These are phyloP conservation scores for Beris chalybata DNA, from an alignment of 2,888 invertebrate genomes.

Conservation along the genomic window DNA sequence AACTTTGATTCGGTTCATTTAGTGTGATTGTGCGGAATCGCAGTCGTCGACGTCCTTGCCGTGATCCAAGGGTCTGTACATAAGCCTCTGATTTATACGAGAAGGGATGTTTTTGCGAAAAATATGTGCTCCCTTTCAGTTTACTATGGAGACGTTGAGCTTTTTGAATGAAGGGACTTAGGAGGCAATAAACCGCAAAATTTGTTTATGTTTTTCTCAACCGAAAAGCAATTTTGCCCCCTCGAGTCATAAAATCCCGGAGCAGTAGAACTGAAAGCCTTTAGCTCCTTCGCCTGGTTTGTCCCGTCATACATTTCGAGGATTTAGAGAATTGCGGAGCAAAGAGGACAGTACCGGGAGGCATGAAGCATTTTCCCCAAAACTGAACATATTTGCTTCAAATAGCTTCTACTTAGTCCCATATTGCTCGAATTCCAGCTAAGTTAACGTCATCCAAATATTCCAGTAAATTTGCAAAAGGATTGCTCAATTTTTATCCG, in stretches of 20 bases:
- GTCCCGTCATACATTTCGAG: background rate
- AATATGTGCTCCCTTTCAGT: slow-evolving; percentile 6
- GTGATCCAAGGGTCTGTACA: background rate
- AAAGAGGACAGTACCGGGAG: too few relatives aligned
- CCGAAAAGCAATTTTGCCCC: slow-evolving; percentile 36
- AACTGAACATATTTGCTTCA: slow-evolving; percentile 18
- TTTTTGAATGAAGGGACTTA: slow-evolving; percentile 42
- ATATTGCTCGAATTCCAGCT: slow-evolving; percentile 27
- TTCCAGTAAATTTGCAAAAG: slow-evolving; percentile 25
- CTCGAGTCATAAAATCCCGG: slow-evolving; percentile 21
- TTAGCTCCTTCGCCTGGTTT: background rate
- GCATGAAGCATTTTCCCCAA: background rate
- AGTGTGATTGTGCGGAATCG: background rate
- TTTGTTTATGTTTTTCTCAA: slow-evolving; percentile 44
- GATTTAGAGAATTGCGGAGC: background rate
- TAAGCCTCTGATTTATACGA: background rate
- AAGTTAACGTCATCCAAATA: slow-evolving; percentile 28
- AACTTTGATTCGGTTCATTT: slow-evolving; percentile 22
- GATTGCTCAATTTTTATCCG: slow-evolving; percentile 25
- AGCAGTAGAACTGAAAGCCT: slow-evolving; percentile 7
- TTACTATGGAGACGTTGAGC: background rate
- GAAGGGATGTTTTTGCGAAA: background rate
- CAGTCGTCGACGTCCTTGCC: background rate
- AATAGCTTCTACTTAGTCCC: slow-evolving; percentile 29
- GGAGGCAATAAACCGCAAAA: slow-evolving; percentile 45